Evolutionary conservation across 1,140 invertebrate genomes (phyloP), one percentile per base, ranked within the genome.

Genomic region (Muscidifurax raptorellus): DNA sequence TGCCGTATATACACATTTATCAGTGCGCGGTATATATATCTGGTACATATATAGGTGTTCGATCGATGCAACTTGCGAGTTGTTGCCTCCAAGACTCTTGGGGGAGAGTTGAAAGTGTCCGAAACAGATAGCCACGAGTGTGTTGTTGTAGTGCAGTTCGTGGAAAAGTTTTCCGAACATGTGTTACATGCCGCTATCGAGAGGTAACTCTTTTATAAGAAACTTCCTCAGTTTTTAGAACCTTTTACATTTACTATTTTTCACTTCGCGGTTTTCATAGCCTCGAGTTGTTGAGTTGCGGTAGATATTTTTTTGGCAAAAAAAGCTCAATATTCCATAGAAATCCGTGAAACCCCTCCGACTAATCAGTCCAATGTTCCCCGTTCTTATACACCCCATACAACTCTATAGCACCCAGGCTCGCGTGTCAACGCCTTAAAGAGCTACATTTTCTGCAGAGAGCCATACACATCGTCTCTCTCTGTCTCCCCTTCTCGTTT

Each of bases 381-480:
- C 18, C 52, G 52, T 59, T 59, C 18, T n/a, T 59, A 59, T 59
- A 22, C 18, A 40, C 52, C 18, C 52, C 15, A 13, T 47, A n/a
- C 22, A 18, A 59, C 18, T 18, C 52, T 59, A n/a, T n/a, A 40
- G 36, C 9, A 40, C 7, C 36, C 36, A 9, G 36, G 36, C 52
- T 22, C 52, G 52, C 25, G 66, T 28, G 66, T 69, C 66, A 27
- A 28, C 66, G 28, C 25, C 66, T 69, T 69, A 28, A 69, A 30
- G 66, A 69, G 66, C 66, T 69, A 69, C 66, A 69, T 69, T 69
- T 28, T 28, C 66, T 59, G 52, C 18, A 59, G 52, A n/a, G 22
- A n/a, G 18, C 3, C 25, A 27, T 69, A 59, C 22, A 69, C 27
- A 9, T n/a, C 59, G 59, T 44, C n/a, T 69, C 27, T 64, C 64